Evolutionary conservation across 2,113 vertebrate genomes (phyloP).

Genomic region (Hoplias malabaricus): DNA sequence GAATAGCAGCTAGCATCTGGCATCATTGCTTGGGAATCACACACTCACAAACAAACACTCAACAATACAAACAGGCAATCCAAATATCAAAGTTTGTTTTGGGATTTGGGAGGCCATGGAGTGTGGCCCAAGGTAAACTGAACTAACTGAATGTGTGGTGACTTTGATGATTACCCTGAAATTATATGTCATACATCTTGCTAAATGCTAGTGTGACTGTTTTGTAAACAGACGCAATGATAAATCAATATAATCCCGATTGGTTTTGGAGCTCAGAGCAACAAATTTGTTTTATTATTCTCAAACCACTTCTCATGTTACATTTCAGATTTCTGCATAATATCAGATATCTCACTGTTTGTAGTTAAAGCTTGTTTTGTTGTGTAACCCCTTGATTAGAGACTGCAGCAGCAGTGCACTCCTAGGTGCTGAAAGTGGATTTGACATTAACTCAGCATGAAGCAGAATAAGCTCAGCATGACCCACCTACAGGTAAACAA

Average conservation of each 20-base stretch:
- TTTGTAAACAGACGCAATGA: background rate
- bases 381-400: background rate
- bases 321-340: background rate
- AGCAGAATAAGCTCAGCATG: background rate
- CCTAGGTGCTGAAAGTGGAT: background rate
- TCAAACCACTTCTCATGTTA: background rate
- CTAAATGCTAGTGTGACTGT: too few relatives aligned
- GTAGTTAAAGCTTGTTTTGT: background rate
- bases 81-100: too few relatives aligned
- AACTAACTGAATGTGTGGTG: too few relatives aligned
- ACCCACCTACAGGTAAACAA: background rate
- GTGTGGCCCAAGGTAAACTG: too few relatives aligned
- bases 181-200: too few relatives aligned
- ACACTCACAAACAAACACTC: too few relatives aligned
- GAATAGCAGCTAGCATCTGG: too few relatives aligned
- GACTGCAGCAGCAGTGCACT: background rate
- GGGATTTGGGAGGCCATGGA: too few relatives aligned
- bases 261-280: background rate
- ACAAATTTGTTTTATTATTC: background rate
- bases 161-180: too few relatives aligned
- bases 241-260: too few relatives aligned
- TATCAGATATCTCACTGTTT: background rate
- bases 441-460: constrained; percentile 1
- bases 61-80: too few relatives aligned
- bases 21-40: too few relatives aligned